phyloP scores from a whole-genome alignment of 2,888 invertebrate genomes.

The Drosophila acutilabella region DNA sequence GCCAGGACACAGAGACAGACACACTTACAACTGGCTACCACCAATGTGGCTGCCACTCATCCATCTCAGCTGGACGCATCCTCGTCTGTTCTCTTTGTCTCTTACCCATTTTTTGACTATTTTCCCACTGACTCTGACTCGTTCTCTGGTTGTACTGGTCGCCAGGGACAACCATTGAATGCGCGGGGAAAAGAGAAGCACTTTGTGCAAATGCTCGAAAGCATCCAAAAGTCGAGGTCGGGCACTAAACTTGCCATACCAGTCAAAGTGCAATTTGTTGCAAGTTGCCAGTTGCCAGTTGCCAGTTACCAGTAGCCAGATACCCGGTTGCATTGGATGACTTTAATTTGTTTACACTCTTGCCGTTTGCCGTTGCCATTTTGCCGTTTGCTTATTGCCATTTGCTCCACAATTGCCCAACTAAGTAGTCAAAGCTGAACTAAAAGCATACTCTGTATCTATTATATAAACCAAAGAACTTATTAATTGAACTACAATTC shows the following conservation, averaged over 20 bases:
- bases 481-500: slow-evolving; percentile 1
- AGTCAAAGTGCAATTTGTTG: slow-evolving; percentile 78
- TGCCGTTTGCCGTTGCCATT: slow-evolving; percentile 35
- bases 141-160: slow-evolving; percentile 50
- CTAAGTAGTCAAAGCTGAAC: slow-evolving; percentile 28
- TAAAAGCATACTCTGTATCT: slow-evolving; percentile 4
- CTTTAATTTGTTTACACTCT: slow-evolving; percentile 73
- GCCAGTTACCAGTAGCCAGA: slow-evolving; percentile 51
- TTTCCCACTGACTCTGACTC: slow-evolving; percentile 26
- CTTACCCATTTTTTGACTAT: slow-evolving; percentile 27
- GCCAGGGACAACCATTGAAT: slow-evolving; percentile 70
- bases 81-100: slow-evolving; percentile 32
- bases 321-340: slow-evolving; percentile 45
- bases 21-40: slow-evolving; percentile 31
- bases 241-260: slow-evolving; percentile 66
- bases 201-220: slow-evolving; percentile 38
- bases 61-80: slow-evolving; percentile 45
- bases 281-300: slow-evolving; percentile 53
- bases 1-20: slow-evolving; percentile 6
- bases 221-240: slow-evolving; percentile 58
- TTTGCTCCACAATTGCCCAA: slow-evolving; percentile 19
- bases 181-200: slow-evolving; percentile 43
- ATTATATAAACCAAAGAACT: slow-evolving; percentile 23
- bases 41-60: slow-evolving; percentile 58
- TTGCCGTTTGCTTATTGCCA: slow-evolving; percentile 14